These are phyloP conservation scores for Orthosia cruda DNA, from an alignment of 2,888 invertebrate species.

Conservation along the genomic window DNA sequence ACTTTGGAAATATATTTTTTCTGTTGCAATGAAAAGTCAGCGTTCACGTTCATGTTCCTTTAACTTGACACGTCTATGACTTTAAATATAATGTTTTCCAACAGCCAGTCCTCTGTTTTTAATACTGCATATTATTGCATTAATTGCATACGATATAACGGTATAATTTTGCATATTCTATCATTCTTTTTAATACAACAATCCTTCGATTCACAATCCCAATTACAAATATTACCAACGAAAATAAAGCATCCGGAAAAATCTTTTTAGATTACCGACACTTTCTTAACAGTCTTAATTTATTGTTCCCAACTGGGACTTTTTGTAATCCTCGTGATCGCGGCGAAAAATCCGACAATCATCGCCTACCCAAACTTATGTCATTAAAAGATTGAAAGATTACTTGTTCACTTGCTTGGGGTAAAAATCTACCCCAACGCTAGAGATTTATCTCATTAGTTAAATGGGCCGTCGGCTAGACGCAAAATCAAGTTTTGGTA, in stretches of 20 bases:
- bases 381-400: conserved; percentile 91
- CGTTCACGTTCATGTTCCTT: too few relatives aligned
- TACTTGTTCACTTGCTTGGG: conserved; percentile 85
- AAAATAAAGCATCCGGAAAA: conserved; percentile 38
- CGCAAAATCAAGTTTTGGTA: conserved; percentile 74
- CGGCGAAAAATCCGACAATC: conserved; percentile 77
- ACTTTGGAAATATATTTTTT: too few relatives aligned
- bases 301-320: conserved; percentile 61
- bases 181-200: too few relatives aligned
- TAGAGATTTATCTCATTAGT: conserved; percentile 90
- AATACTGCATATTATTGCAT: too few relatives aligned
- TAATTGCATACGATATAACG: too few relatives aligned
- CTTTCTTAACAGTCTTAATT: conserved; percentile 60
- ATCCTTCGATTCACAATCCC: neutral
- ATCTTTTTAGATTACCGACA: conserved; percentile 54
- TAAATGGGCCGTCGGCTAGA: conserved; percentile 87
- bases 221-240: conserved; percentile 25
- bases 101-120: too few relatives aligned
- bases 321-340: conserved; percentile 66
- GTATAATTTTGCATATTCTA: too few relatives aligned
- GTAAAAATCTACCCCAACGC: conserved; percentile 82
- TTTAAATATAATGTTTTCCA: too few relatives aligned
- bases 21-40: too few relatives aligned
- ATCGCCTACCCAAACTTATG: conserved; percentile 82
- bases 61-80: neutral